Percentiles rank a stretch among this genome's conserved stretches.
Evolutionary conservation across 2,888 invertebrate species (phyloP).

Genomic region (Dolichomitus sp.): DNA sequence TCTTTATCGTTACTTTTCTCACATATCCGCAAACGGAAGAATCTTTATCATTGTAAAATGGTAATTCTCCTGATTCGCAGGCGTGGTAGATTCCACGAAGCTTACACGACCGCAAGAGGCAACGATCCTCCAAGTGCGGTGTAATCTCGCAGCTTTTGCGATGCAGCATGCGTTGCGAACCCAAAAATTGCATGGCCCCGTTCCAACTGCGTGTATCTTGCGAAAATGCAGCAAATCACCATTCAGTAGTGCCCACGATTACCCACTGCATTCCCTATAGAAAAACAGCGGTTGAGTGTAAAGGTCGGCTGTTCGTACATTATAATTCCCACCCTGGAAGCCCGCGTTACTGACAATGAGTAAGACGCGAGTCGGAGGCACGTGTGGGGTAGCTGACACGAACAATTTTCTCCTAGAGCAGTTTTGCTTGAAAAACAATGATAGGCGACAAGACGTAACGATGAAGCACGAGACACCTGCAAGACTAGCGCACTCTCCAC

Average conservation of each 20-base stretch:
- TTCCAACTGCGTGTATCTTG: slow-evolving; percentile 6
- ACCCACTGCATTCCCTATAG: not conserved
- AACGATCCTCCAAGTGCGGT: not conserved
- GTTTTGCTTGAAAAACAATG: not conserved
- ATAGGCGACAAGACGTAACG: not conserved
- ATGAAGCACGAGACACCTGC: slow-evolving; percentile 41
- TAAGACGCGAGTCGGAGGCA: slow-evolving; percentile 9
- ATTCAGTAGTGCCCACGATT: not conserved
- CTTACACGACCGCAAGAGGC: not conserved
- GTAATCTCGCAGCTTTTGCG: not conserved
- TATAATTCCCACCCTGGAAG: slow-evolving; percentile 1
- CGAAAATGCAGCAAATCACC: not conserved
- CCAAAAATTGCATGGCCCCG: slow-evolving; percentile 6
- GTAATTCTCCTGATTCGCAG: slow-evolving; percentile 21
- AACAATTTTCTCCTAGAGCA: slow-evolving; percentile 11
- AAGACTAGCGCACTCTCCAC: not conserved
- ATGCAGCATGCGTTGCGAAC: not conserved
- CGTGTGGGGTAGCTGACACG: slow-evolving; percentile 49
- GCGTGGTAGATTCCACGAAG: slow-evolving; percentile 31
- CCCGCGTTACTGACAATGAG: not conserved
- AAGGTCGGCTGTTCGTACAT: slow-evolving; percentile 11
- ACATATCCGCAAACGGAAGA: slow-evolving; percentile 7
- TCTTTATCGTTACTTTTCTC: slow-evolving; percentile 2
- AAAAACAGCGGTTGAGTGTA: not conserved
- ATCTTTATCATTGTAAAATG: slow-evolving; percentile 27